Percentiles rank a stretch among this genome's conserved stretches.
Conservation (phyloP, 2,113 vertebrate genomes). For the Labeo catla region DNA sequence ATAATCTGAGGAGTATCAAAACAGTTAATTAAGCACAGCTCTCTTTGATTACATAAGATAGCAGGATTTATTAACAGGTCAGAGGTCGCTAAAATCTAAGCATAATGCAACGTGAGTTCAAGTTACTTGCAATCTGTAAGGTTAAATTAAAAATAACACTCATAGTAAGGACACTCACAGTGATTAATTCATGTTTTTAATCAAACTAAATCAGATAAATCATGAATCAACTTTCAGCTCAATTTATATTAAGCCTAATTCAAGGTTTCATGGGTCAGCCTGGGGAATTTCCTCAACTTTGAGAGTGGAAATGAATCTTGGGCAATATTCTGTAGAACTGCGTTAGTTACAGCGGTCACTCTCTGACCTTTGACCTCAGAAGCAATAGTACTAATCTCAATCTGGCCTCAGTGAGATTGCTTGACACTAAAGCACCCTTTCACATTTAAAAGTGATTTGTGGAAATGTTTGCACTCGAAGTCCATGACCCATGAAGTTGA, state of each 20-base stretch:
- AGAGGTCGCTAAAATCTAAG: not conserved
- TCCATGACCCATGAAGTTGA: constrained; percentile 67
- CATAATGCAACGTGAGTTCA: constrained; percentile 9
- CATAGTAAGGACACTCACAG: not conserved
- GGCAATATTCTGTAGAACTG: constrained; percentile 54
- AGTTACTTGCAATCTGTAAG: not conserved
- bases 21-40: not conserved
- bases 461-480: constrained; percentile 72
- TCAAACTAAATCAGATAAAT: not conserved
- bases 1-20: not conserved
- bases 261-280: constrained; percentile 43
- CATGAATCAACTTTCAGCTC: constrained; percentile 25
- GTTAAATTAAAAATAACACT: constrained; percentile 20
- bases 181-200: not conserved
- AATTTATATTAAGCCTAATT: constrained; percentile 38
- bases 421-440: constrained; percentile 65
- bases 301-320: constrained; percentile 45
- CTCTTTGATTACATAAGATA: not conserved
- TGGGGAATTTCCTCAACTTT: constrained; percentile 45
- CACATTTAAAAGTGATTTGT: constrained; percentile 66
- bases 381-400: constrained; percentile 68
- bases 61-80: constrained; percentile 2
- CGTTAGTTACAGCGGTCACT: constrained; percentile 58
- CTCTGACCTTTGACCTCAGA: constrained; percentile 58
- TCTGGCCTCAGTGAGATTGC: constrained; percentile 62